Conservation (phyloP, 2,888 invertebrate genomes). For the Macropis europaea region DNA sequence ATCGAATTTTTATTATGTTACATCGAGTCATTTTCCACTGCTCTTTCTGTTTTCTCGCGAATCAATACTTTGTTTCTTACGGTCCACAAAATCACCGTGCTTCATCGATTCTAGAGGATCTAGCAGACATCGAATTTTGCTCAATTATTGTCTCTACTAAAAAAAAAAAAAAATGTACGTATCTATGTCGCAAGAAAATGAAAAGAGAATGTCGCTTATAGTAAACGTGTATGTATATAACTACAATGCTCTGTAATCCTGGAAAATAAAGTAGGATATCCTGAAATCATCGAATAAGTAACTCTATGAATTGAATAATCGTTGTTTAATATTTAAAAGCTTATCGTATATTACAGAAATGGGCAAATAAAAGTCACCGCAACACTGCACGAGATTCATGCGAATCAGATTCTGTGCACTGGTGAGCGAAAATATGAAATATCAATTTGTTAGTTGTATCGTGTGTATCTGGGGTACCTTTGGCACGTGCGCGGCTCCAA, state of each 20-base stretch:
- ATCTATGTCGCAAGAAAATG: too few relatives aligned
- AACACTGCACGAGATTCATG: slow-evolving; percentile 52
- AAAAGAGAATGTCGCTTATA: slow-evolving; percentile 26
- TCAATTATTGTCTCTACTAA: not conserved
- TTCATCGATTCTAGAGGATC: too few relatives aligned
- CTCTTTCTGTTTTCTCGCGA: not conserved
- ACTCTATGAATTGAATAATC: slow-evolving; percentile 72
- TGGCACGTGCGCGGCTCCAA: slow-evolving; percentile 87
- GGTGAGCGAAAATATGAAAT: slow-evolving; percentile 66
- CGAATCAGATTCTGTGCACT: slow-evolving; percentile 57
- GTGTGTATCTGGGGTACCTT: slow-evolving; percentile 86
- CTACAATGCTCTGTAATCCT: slow-evolving; percentile 57
- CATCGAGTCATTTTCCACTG: slow-evolving; percentile 20
- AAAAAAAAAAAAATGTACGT: not conserved
- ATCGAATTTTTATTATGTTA: slow-evolving; percentile 4
- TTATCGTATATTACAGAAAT: slow-evolving; percentile 63
- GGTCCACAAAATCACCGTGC: too few relatives aligned
- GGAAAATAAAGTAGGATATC: slow-evolving; percentile 72
- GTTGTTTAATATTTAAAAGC: slow-evolving; percentile 71
- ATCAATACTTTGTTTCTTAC: slow-evolving; percentile 13
- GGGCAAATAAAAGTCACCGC: slow-evolving; percentile 65
- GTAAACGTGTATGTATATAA: slow-evolving; percentile 28
- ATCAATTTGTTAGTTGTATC: slow-evolving; percentile 67
- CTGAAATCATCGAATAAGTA: slow-evolving; percentile 75
- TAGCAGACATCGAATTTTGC: too few relatives aligned